These are phyloP conservation scores for Perca flavescens DNA, from an alignment of 2,113 vertebrate genomes.

Conservation along the genomic window DNA sequence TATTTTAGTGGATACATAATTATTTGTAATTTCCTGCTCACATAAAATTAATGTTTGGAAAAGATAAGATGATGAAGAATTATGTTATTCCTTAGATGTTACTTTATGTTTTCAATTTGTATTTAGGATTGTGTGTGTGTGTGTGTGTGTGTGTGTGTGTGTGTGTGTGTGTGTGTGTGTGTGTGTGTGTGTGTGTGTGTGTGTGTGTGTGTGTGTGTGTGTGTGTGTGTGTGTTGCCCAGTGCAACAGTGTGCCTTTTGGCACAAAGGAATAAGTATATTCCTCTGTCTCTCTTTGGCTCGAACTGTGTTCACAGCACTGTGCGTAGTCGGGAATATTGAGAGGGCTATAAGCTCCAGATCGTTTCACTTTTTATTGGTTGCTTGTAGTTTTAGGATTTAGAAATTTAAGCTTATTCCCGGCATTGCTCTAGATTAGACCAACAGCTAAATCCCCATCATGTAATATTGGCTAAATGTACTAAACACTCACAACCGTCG, in stretches of 20 bases:
- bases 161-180: too few species aligned
- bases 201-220: background rate
- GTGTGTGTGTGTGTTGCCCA: background rate
- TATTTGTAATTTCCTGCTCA: background rate
- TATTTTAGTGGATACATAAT: background rate
- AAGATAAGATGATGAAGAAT: too few species aligned
- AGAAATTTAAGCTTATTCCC: slow-evolving; percentile 20
- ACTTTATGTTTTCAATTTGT: too few species aligned
- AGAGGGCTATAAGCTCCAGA: slow-evolving; percentile 1
- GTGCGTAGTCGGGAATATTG: background rate
- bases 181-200: too few species aligned
- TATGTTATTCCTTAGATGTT: too few species aligned
- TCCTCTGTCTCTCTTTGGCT: background rate
- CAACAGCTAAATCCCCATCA: slow-evolving; percentile 34
- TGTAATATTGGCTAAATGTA: slow-evolving; percentile 29
- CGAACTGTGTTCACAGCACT: background rate
- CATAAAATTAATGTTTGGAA: too few species aligned
- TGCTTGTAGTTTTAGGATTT: slow-evolving; percentile 52
- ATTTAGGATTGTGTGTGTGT: too few species aligned
- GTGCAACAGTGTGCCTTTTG: background rate
- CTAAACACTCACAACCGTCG: slow-evolving; percentile 19
- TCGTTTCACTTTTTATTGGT: slow-evolving; percentile 35
- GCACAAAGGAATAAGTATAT: background rate
- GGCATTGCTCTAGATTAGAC: slow-evolving; percentile 24
- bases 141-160: too few species aligned